These are phyloP conservation scores for Pediacus dermestoides DNA, from an alignment of 2,888 invertebrate species.

Conservation along the genomic window DNA sequence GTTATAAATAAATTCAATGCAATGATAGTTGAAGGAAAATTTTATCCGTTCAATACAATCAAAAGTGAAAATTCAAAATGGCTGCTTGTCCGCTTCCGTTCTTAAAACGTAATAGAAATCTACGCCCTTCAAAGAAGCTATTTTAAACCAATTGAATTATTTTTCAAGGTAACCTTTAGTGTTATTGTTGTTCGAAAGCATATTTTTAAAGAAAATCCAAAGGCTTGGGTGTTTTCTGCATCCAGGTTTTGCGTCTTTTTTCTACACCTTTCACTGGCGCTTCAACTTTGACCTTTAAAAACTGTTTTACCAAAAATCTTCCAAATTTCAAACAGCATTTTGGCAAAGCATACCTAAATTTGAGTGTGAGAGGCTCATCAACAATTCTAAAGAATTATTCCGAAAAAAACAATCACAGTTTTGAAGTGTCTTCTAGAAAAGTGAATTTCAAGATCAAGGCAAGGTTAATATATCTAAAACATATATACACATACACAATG, in stretches of 20 bases:
- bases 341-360: too few relatives aligned
- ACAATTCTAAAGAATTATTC: too few relatives aligned
- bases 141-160: slow-evolving; percentile 37
- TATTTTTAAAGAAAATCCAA: slow-evolving; percentile 12
- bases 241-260: too few relatives aligned
- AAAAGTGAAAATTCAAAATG: slow-evolving; percentile 54
- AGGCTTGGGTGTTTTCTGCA: not conserved
- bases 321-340: too few relatives aligned
- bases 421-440: slow-evolving; percentile 27
- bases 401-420: too few relatives aligned
- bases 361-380: too few relatives aligned
- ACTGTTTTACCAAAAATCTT: slow-evolving; percentile 17
- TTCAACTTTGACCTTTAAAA: slow-evolving; percentile 45
- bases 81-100: slow-evolving; percentile 45
- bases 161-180: slow-evolving; percentile 36
- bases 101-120: slow-evolving; percentile 35
- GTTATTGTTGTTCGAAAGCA: slow-evolving; percentile 11
- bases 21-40: slow-evolving; percentile 1
- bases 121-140: slow-evolving; percentile 40
- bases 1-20: too few relatives aligned
- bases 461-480: slow-evolving; percentile 42
- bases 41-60: slow-evolving; percentile 43
- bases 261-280: slow-evolving; percentile 13
- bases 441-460: slow-evolving; percentile 46
- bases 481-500: slow-evolving; percentile 24